A percentile compares a stretch with the other conserved stretches of the same genome.
Conservation (phyloP, 2,888 invertebrate genomes). For the Ophion ellenae region DNA sequence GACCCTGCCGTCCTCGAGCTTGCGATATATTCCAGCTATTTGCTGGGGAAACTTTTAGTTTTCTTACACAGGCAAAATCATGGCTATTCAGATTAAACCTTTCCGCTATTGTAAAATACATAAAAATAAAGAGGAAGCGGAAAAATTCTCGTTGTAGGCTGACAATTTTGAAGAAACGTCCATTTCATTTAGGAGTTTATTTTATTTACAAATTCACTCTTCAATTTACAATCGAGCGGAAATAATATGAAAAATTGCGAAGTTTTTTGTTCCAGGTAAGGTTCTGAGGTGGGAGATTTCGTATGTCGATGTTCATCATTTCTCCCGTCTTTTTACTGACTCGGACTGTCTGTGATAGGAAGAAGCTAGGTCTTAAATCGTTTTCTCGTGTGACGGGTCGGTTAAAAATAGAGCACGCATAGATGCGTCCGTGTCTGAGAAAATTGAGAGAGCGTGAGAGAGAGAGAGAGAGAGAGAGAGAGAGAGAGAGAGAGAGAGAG, state of each 20-base stretch:
- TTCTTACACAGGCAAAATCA: too few species aligned
- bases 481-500: too few species aligned
- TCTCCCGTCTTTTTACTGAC: conserved; percentile 30
- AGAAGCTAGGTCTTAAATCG: conserved; percentile 74
- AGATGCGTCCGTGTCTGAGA: conserved; percentile 56
- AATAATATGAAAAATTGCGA: conserved; percentile 8
- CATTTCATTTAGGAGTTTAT: too few species aligned
- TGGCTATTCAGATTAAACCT: neutral
- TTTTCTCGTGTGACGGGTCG: conserved; percentile 74
- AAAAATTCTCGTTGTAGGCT: too few species aligned
- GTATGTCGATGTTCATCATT: conserved; percentile 27
- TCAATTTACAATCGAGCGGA: too few species aligned
- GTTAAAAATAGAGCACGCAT: conserved; percentile 75
- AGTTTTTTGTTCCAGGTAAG: neutral
- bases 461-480: too few species aligned
- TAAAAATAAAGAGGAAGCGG: too few species aligned
- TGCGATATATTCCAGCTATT: conserved; percentile 11
- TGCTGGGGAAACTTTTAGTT: conserved; percentile 34
- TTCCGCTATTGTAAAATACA: neutral
- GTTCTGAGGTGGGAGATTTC: neutral
- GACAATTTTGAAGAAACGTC: too few species aligned
- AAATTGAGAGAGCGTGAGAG: too few species aligned
- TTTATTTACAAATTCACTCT: too few species aligned
- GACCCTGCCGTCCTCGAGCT: neutral
- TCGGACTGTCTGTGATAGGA: conserved; percentile 31